Percentiles rank a stretch among this genome's conserved stretches.
These are phyloP conservation scores for Calliopum simillimum DNA, from an alignment of 2,888 invertebrate species.

Conservation along the genomic window DNA sequence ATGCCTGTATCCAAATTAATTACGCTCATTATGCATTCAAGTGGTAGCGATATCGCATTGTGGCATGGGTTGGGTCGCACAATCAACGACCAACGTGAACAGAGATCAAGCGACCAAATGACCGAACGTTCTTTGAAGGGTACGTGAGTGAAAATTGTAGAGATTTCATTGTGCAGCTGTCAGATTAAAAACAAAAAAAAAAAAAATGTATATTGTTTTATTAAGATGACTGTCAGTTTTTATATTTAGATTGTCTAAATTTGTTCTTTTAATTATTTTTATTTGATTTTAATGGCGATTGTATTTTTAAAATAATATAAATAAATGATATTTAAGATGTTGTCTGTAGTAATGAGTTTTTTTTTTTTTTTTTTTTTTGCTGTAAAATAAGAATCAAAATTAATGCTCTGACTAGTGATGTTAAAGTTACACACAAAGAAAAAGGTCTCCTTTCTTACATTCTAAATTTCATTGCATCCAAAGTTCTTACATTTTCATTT, in stretches of 20 bases:
- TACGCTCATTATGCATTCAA: constrained; percentile 37
- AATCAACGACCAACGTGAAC: constrained; percentile 36
- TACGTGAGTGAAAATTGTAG: neutral
- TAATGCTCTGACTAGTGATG: too few species aligned
- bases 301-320: too few species aligned
- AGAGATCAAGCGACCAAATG: neutral
- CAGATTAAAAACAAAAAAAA: constrained; percentile 3
- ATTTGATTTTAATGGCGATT: neutral
- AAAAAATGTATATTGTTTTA: neutral
- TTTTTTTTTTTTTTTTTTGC: too few species aligned
- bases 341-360: too few species aligned
- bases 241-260: neutral
- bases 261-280: neutral
- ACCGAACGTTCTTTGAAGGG: constrained; percentile 1
- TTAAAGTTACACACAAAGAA: too few species aligned
- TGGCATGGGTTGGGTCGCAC: constrained; percentile 12
- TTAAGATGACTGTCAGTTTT: neutral
- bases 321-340: too few species aligned
- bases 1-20: constrained; percentile 32
- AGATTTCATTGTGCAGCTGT: constrained; percentile 18
- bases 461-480: too few species aligned
- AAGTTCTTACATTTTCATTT: too few species aligned
- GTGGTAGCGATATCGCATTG: neutral
- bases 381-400: too few species aligned
- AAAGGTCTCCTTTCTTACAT: too few species aligned